These are phyloP conservation scores for Tetrao urogallus DNA, from an alignment of 2,113 vertebrate genomes.

Conservation along the genomic window DNA sequence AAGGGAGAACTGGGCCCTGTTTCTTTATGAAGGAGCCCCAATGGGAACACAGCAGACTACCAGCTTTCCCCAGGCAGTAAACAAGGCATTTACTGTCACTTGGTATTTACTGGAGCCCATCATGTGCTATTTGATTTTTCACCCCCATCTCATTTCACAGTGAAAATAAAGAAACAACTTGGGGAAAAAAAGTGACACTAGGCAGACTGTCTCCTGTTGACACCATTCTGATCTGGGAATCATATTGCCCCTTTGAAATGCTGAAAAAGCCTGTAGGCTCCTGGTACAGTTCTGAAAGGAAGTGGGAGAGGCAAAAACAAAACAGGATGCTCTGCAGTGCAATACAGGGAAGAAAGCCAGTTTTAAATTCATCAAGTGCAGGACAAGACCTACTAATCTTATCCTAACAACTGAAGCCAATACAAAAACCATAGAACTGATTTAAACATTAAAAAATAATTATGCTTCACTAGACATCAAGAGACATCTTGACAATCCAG, in stretches of 20 bases:
- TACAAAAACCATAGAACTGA: not conserved
- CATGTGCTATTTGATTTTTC: not conserved
- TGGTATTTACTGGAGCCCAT: conserved; percentile 39
- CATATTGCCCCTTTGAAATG: conserved; percentile 41
- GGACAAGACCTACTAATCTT: not conserved
- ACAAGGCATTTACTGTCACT: conserved; percentile 56
- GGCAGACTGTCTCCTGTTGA: conserved; percentile 47
- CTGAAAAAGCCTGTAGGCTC: conserved; percentile 49
- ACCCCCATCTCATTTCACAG: conserved; percentile 1
- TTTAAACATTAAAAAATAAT: not conserved
- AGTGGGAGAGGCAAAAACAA: conserved; percentile 53
- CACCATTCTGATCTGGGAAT: conserved; percentile 45
- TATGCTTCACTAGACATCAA: not conserved
- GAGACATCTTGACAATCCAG: not conserved
- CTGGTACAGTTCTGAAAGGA: conserved; percentile 44
- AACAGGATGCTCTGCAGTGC: conserved; percentile 57
- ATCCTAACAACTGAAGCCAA: not conserved
- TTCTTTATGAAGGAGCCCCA: conserved; percentile 1
- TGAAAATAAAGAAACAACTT: conserved; percentile 41
- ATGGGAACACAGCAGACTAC: conserved; percentile 46
- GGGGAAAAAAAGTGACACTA: conserved; percentile 33
- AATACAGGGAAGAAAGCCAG: not conserved
- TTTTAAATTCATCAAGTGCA: conserved; percentile 6
- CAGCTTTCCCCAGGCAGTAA: conserved; percentile 53
- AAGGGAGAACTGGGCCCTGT: conserved; percentile 25